These are phyloP conservation scores for Drosophila subpulchrella DNA, from an alignment of 1,140 invertebrate species.

Conservation along the genomic window DNA sequence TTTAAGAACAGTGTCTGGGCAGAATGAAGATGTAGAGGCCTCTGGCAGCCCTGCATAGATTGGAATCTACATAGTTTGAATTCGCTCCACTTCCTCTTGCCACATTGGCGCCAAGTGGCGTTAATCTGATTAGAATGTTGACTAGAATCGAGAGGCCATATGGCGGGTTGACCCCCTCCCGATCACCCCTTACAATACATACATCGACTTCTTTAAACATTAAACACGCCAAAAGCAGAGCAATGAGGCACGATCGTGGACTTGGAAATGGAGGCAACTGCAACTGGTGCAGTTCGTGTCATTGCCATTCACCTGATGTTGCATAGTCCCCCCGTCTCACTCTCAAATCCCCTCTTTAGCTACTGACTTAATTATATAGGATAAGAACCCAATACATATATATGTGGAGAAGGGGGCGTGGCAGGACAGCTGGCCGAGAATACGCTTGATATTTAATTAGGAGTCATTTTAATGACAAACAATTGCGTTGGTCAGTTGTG, in stretches of 20 bases:
- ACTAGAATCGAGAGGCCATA: constrained; percentile 28
- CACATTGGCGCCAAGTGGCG: constrained; percentile 74
- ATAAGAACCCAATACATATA: constrained; percentile 59
- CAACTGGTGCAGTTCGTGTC: constrained; percentile 63
- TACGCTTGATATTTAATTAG: constrained; percentile 74
- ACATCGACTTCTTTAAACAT: constrained; percentile 45
- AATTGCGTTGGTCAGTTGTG: not conserved
- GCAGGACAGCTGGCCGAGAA: constrained; percentile 49
- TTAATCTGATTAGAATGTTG: constrained; percentile 77
- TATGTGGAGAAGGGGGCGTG: constrained; percentile 56
- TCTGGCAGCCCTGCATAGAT: constrained; percentile 22
- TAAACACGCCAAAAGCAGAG: constrained; percentile 53
- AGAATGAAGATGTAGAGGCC: not conserved
- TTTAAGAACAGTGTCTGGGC: not conserved
- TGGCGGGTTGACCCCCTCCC: constrained; percentile 1
- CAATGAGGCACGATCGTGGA: constrained; percentile 53
- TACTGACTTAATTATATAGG: constrained; percentile 70
- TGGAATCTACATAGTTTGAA: constrained; percentile 1
- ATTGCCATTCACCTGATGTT: constrained; percentile 75
- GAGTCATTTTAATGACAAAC: constrained; percentile 64
- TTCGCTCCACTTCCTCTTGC: constrained; percentile 44
- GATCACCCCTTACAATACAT: not conserved
- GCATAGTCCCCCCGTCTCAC: constrained; percentile 1
- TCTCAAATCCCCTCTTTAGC: not conserved
- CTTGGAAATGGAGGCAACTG: constrained; percentile 26